Base-by-base conservation (phyloP, 2,113 vertebrate genomes). In the Petaurus breviceps region DNA sequence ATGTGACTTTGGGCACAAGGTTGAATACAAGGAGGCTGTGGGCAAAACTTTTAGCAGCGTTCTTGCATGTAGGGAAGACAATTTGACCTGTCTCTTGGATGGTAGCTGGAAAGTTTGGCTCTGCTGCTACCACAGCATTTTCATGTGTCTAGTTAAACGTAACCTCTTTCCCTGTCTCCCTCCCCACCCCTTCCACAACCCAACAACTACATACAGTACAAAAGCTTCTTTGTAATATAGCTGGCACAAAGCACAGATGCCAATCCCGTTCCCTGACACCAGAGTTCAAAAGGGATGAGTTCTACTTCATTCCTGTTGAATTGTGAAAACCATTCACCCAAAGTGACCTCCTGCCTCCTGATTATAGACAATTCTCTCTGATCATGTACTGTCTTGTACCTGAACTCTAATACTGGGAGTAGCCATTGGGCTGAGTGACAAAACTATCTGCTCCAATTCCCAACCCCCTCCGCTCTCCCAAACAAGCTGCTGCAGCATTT, bases 371-470 rank as follows among this genome's bases (percentile, higher is more conserved):
- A 51, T 31, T 91, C 52, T 92, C 93, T 94, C 52, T 49, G 91
- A 94, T 54, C 92, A n/a, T 84, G 12, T 49, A 50, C 53, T 93
- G 50, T 92, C 90, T 95, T 92, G 91, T 91, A 96, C 84, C 28
- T 95, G 4, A 25, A 50, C 24, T 90, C 77, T 37, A 93, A 94
- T n/a, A 91, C 84, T 92, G 46, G 54, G 94, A 97, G 53, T 43
- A 49, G 26, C 77, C 95, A 90, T 25, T 95, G 91, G 84, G 93
- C 46, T 95, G 92, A 51, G 68, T 77, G 92, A 92, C 54, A 94
- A 97, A 96, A 89, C 47, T 47, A 49, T 92, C 96, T 95, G 96
- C 92, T 97, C 95, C 92, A 95, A 95, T 96, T 97, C 89, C 12
- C 89, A 47, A 6, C 46, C 89, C 46, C 43, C 89, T 49, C 25